A percentile compares a stretch with the other conserved stretches of the same genome.
Conservation (phyloP, 2,113 vertebrate genomes). For the Albula goreensis region DNA sequence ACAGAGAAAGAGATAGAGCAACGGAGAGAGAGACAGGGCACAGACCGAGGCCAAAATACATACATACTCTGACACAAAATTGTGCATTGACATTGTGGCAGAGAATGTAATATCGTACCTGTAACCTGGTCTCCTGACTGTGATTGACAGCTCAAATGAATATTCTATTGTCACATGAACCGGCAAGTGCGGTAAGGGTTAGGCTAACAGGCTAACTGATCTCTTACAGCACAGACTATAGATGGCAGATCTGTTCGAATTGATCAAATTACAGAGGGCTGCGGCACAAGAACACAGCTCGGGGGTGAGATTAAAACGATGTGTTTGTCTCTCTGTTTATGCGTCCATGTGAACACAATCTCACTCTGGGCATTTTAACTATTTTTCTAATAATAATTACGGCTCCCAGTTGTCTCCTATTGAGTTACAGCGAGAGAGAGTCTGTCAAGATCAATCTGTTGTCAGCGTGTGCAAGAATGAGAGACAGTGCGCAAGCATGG, state of each 20-base stretch:
- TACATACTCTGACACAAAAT: neutral
- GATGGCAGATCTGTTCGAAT: neutral
- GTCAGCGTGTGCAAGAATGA: constrained; percentile 6
- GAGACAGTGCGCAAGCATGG: neutral
- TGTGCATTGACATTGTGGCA: neutral
- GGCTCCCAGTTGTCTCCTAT: constrained; percentile 20
- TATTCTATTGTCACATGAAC: too few species aligned
- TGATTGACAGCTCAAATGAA: too few species aligned
- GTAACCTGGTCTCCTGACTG: too few species aligned
- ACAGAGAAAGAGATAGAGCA: neutral
- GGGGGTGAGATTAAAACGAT: neutral
- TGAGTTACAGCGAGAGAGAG: constrained; percentile 14
- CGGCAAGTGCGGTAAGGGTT: too few species aligned
- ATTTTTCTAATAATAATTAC: constrained; percentile 28
- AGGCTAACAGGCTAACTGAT: neutral
- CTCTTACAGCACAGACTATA: neutral
- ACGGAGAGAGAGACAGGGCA: neutral
- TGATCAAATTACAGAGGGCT: neutral
- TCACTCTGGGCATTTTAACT: constrained; percentile 8
- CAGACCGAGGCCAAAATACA: neutral
- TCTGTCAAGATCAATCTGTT: neutral
- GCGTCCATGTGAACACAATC: neutral
- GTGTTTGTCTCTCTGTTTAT: constrained; percentile 10
- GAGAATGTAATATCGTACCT: too few species aligned
- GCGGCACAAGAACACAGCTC: neutral